Percentiles rank a stretch among this genome's conserved stretches.
Conservation (phyloP, 2,888 invertebrate genomes). For the Spodoptera exigua region DNA sequence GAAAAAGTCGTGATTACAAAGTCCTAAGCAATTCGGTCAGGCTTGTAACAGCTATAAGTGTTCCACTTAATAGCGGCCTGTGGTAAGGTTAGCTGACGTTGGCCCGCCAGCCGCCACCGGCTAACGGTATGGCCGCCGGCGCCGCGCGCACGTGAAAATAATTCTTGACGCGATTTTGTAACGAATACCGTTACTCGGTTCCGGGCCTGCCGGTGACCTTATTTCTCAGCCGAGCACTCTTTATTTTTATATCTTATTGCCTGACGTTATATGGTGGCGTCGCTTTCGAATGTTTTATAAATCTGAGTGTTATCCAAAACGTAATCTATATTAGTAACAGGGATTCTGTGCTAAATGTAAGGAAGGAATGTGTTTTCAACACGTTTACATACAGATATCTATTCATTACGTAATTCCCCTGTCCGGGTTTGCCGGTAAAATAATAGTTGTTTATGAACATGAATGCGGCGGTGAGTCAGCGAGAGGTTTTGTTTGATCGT, state of each 20-base stretch:
- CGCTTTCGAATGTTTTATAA: conserved; percentile 59
- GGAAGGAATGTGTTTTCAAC: conserved; percentile 19
- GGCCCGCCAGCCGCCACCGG: conserved; percentile 72
- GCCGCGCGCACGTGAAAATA: conserved; percentile 87
- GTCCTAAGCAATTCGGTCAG: conserved; percentile 41
- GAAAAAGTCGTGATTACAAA: conserved; percentile 15
- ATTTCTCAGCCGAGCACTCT: conserved; percentile 83
- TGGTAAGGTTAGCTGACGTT: conserved; percentile 70
- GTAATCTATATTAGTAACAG: conserved; percentile 17
- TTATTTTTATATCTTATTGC: conserved; percentile 85
- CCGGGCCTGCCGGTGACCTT: conserved; percentile 87
- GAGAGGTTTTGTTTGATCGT: conserved; percentile 69
- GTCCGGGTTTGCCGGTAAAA: conserved; percentile 62
- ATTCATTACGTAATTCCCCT: conserved; percentile 59
- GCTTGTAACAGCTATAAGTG: conserved; percentile 61
- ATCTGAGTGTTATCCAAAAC: conserved; percentile 61
- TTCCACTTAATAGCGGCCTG: conserved; percentile 75
- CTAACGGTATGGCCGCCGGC: conserved; percentile 80
- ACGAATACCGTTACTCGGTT: conserved; percentile 87
- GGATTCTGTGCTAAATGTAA: conserved; percentile 16
- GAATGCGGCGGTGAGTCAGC: conserved; percentile 71
- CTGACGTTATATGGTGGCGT: conserved; percentile 70
- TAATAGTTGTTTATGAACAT: conserved; percentile 68
- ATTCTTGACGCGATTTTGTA: conserved; percentile 89
- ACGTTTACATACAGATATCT: conserved; percentile 49